Base-by-base conservation (phyloP, 30 jellyfish, hydroid and myxozoan genomes). In the Turritopsis dohrnii region DNA sequence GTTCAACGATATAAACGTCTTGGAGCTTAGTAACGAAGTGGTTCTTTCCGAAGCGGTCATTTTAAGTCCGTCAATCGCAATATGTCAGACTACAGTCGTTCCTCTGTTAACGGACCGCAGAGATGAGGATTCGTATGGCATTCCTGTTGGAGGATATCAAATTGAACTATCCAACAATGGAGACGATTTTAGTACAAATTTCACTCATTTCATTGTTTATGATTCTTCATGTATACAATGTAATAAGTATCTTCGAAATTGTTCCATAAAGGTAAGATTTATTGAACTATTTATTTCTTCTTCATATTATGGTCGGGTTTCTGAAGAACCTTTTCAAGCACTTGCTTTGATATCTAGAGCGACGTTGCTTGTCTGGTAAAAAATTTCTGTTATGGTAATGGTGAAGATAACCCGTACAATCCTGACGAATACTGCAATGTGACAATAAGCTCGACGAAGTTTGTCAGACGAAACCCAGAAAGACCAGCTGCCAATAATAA, bases 221-320 rank as follows among this genome's bases (percentile, higher is more conserved):
- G 96, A 89, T 81, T 89, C 96, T 1, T 84, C 79, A 41, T 89
- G 96, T 81, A 74, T 89, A 83, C 52, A 79, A 25, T 89, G 96
- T 88, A 73, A 74, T 54, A 21, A n/a, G 17, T 17, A 71, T 21
- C 72, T 31, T 25, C 83, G 84, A 30, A 60, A 80, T 8, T 89
- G 96, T 69, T 22, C 8, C n/a, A 80, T 69, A 21, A 89, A 81
- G 85, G 96, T 89, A 52, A 83, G 83, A 41, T 41, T 3, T 41
- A 41, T 41, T 41, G 9, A 41, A 3, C 60, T 41, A 41, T 41
- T 41, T 41, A n/a, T n/a, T n/a, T n/a, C 13, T 41, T 41, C 13
- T 41, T 41, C 60, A 41, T 41, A 3, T 3, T 41, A 5, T 41
- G 5, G 60, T 41, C 13, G 60, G 5, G 60, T 41, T 41, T 41